Percentiles rank a stretch among this genome's conserved stretches.
phyloP scores from a whole-genome alignment of 2,888 invertebrate species.

The Dioctria rufipes region DNA sequence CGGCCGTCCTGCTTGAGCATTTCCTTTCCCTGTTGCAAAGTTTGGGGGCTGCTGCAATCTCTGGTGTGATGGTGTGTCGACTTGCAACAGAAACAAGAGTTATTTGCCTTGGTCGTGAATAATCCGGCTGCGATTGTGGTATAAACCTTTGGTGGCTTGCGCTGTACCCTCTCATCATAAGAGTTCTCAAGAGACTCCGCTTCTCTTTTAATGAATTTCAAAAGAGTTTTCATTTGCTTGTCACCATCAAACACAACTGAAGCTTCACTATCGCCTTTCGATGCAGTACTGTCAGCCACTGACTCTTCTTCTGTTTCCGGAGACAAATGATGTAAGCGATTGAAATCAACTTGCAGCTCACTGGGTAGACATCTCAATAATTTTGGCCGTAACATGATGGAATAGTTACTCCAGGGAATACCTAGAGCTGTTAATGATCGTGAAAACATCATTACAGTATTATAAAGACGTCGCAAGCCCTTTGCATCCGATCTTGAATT shows the following conservation, averaged over 20 bases:
- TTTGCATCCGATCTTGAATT: slow-evolving; percentile 36
- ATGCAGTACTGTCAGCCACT: not conserved
- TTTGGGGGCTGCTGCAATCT: slow-evolving; percentile 28
- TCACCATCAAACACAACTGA: slow-evolving; percentile 16
- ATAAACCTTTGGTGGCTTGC: slow-evolving; percentile 7
- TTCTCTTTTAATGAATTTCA: slow-evolving; percentile 50
- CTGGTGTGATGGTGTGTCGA: slow-evolving; percentile 20
- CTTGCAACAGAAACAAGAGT: slow-evolving; percentile 31
- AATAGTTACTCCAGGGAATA: slow-evolving; percentile 32
- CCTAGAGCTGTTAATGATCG: slow-evolving; percentile 26
- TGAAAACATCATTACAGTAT: slow-evolving; percentile 32
- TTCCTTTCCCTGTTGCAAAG: not conserved
- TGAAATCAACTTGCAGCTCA: slow-evolving; percentile 36
- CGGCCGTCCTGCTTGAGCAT: slow-evolving; percentile 9
- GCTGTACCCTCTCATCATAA: not conserved
- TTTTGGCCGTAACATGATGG: slow-evolving; percentile 44
- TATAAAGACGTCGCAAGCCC: slow-evolving; percentile 44
- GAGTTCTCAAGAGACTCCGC: slow-evolving; percentile 47
- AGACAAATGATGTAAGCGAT: slow-evolving; percentile 21
- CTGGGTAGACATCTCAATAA: slow-evolving; percentile 39
- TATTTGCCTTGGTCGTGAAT: not conserved
- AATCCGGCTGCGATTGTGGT: slow-evolving; percentile 3
- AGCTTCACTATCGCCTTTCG: not conserved
- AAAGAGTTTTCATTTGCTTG: slow-evolving; percentile 12
- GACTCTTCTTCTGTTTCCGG: not conserved